Evolutionary conservation across 2,888 invertebrate genomes (phyloP), one percentile per base, ranked within the genome.

Genomic region (Ichneumoninae sp.): DNA sequence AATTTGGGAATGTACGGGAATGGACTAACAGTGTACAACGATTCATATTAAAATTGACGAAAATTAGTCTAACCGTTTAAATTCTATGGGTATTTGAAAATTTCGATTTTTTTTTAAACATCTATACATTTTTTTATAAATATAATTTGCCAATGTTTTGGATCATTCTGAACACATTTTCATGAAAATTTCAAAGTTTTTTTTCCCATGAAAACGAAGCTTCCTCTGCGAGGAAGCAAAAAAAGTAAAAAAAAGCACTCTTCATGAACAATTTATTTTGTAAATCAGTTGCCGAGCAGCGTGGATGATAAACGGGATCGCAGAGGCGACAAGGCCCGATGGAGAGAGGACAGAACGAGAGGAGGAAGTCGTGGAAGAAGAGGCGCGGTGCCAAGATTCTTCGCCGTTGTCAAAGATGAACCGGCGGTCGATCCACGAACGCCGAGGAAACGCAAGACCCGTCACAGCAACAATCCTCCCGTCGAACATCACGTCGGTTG

Each of bases 401-500:
- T 98, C 94, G 98, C 99, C 0, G 98, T 99, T 7, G 97, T 97
- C 86, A 98, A 98, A 94, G 98, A 98, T 90, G 88, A 95, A 94
- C 94, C 95, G 22, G 92, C 94, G 1, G 95, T 95, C 6, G 96
- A 96, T 94, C 95, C 96, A 13, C 94, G 95, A 86, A 96, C 96
- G 1, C 96, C 96, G 0, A 95, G 97, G 33, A 98, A 98, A 93
- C 96, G 98, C 89, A 98, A 98, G 95, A 98, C 98, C 2, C 95
- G 98, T n/a, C 98, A 98, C 94, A 98, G 97, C 90, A 96, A 96
- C 88, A 98, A 99, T 95, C 99, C 99, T 66, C 98, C 98, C 0
- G 96, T 97, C 85, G 99, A 99, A 94, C 97, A 98, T 91, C 98
- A 99, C 92, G 98, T 99, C 54, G 99, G 99, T 22, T 99, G 99